A percentile compares a stretch with the other conserved stretches of the same genome.
Evolutionary conservation across 2,797 vertebrate species (phyloP).

Genomic region (Chaetodon trifasciatus): DNA sequence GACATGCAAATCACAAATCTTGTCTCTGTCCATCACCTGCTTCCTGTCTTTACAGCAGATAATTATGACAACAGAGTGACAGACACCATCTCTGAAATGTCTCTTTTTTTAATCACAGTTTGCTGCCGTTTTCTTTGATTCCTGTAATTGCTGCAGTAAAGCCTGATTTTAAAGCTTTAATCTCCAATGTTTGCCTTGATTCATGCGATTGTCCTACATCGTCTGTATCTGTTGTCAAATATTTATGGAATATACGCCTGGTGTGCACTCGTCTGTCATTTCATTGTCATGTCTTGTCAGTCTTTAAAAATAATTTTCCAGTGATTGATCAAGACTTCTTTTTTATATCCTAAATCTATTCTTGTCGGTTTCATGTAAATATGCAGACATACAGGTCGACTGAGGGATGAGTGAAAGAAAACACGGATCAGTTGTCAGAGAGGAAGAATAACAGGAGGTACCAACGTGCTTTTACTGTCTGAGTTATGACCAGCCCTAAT

Average conservation of each 20-base stretch:
- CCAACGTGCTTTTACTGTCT: constrained; percentile 71
- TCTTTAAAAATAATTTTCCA: constrained; percentile 24
- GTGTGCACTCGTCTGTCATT: constrained; percentile 38
- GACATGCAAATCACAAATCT: not conserved
- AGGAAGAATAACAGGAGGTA: constrained; percentile 56
- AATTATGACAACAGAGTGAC: constrained; percentile 42
- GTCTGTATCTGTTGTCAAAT: constrained; percentile 44
- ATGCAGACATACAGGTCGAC: constrained; percentile 25
- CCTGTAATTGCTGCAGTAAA: constrained; percentile 43
- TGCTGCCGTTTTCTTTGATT: constrained; percentile 33
- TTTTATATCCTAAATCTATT: constrained; percentile 42
- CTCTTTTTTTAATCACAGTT: constrained; percentile 29
- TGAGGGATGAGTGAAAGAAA: constrained; percentile 34
- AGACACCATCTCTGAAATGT: constrained; percentile 20
- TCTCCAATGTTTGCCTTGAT: constrained; percentile 31
- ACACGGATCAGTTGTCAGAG: constrained; percentile 51
- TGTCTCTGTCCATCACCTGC: constrained; percentile 26
- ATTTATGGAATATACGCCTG: constrained; percentile 46
- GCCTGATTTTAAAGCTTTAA: constrained; percentile 40
- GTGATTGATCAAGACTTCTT: constrained; percentile 19
- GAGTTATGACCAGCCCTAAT: constrained; percentile 75
- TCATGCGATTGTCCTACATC: constrained; percentile 6
- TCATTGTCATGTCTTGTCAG: constrained; percentile 24
- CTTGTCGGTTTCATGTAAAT: constrained; percentile 36
- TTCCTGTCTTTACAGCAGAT: not conserved